phyloP scores from a whole-genome alignment of 37 sponge, comb jelly and placozoan species.

The Aplysina aerophoba region DNA sequence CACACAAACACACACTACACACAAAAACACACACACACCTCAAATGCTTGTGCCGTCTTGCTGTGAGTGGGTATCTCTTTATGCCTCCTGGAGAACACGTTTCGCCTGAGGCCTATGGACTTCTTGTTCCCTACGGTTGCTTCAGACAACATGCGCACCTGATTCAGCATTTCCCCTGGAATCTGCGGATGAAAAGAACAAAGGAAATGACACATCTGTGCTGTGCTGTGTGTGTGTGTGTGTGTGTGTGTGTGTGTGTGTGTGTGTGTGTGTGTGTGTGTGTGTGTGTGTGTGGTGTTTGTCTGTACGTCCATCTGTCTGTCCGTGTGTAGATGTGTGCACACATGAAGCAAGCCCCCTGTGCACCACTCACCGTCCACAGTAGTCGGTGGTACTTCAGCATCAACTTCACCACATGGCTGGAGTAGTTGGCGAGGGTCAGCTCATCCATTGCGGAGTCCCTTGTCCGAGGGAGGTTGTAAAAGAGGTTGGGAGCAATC shows the following conservation, averaged over 20 bases:
- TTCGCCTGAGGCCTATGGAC: background rate
- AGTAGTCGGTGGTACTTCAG: slow-evolving; percentile 75
- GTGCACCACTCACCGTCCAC: slow-evolving; percentile 73
- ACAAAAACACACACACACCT: background rate
- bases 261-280: no score
- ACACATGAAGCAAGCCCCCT: background rate
- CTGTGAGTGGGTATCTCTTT: background rate
- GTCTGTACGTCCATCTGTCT: no score
- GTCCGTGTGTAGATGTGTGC: no score
- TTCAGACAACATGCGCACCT: slow-evolving; percentile 57
- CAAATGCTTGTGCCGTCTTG: slow-evolving; percentile 20
- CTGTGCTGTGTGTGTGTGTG: no score
- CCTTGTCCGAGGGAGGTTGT: slow-evolving; percentile 38
- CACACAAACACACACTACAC: background rate
- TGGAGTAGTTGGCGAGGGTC: slow-evolving; percentile 67
- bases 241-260: no score
- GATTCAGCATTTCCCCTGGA: slow-evolving; percentile 76
- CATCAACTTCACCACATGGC: slow-evolving; percentile 72
- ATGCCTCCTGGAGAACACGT: background rate
- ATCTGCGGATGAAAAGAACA: no score
- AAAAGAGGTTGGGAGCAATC: slow-evolving; percentile 87
- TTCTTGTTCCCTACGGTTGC: background rate
- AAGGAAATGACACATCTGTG: no score
- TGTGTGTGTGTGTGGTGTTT: no score
- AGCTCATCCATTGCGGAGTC: slow-evolving; percentile 61